These are phyloP conservation scores for Lysandra bellargus DNA, from an alignment of 2,888 invertebrate genomes.

Conservation along the genomic window DNA sequence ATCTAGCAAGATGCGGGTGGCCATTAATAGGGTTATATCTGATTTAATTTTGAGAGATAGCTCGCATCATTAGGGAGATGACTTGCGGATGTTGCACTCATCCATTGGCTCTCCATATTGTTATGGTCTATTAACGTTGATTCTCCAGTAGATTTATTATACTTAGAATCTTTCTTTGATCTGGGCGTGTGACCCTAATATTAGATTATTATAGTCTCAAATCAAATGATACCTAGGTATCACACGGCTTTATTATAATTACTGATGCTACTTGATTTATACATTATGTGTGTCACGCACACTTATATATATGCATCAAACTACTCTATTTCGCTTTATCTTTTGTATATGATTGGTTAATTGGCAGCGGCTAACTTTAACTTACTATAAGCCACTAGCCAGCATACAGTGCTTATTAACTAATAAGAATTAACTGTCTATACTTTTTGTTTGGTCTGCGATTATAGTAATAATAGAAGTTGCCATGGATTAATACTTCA, in stretches of 20 bases:
- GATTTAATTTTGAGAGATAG: background rate
- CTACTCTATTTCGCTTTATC: too few species aligned
- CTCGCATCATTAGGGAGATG: conserved; percentile 12
- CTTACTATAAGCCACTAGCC: too few species aligned
- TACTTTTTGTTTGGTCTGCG: background rate
- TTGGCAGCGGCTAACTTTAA: too few species aligned
- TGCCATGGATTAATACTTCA: too few species aligned
- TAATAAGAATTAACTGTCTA: background rate
- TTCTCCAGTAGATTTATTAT: background rate
- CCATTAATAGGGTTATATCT: conserved; percentile 18
- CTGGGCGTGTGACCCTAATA: background rate
- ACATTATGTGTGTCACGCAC: too few species aligned
- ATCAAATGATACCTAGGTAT: too few species aligned
- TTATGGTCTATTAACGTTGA: background rate
- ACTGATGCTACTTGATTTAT: too few species aligned
- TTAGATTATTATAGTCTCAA: background rate
- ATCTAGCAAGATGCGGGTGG: conserved; percentile 27
- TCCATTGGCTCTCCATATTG: background rate
- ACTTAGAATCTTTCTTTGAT: background rate
- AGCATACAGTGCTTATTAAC: too few species aligned
- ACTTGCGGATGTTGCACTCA: conserved; percentile 15
- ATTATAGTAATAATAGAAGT: background rate
- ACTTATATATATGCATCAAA: too few species aligned
- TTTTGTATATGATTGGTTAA: too few species aligned
- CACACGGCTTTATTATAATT: too few species aligned